A percentile compares a stretch with the other conserved stretches of the same genome.
phyloP scores from a whole-genome alignment of 2,888 invertebrate species.

The Phorcus lineatus region DNA sequence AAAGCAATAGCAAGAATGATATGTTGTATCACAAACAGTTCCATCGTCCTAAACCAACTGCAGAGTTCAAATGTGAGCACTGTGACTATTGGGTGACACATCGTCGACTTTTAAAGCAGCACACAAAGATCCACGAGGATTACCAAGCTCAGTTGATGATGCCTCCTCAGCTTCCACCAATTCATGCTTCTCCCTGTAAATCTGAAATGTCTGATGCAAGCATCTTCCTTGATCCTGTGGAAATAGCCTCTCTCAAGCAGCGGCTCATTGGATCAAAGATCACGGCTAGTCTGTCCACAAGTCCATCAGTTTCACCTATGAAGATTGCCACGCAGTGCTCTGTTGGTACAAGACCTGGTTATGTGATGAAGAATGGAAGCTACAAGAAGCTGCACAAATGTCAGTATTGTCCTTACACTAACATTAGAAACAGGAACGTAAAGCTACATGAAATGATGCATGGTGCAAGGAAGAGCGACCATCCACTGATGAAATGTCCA shows the following conservation, averaged over 20 bases:
- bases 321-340: constrained; percentile 58
- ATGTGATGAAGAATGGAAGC: constrained; percentile 63
- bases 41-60: constrained; percentile 83
- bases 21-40: constrained; percentile 91
- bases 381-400: constrained; percentile 88
- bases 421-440: constrained; percentile 86
- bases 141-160: constrained; percentile 3
- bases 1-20: constrained; percentile 90
- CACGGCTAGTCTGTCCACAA: constrained; percentile 63
- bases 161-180: constrained; percentile 17
- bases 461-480: constrained; percentile 73
- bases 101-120: constrained; percentile 86
- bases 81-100: constrained; percentile 90
- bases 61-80: constrained; percentile 87
- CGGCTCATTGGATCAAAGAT: constrained; percentile 71
- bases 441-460: constrained; percentile 91
- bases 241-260: constrained; percentile 70
- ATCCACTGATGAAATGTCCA: constrained; percentile 80
- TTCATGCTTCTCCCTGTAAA: constrained; percentile 63
- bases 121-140: constrained; percentile 83
- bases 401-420: constrained; percentile 88
- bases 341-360: constrained; percentile 62
- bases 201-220: constrained; percentile 63
- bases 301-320: constrained; percentile 63
- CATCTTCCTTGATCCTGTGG: constrained; percentile 64